Percentiles rank a stretch among this genome's conserved stretches.
phyloP scores from a whole-genome alignment of 2,888 invertebrate species.

The Icerya purchasi region DNA sequence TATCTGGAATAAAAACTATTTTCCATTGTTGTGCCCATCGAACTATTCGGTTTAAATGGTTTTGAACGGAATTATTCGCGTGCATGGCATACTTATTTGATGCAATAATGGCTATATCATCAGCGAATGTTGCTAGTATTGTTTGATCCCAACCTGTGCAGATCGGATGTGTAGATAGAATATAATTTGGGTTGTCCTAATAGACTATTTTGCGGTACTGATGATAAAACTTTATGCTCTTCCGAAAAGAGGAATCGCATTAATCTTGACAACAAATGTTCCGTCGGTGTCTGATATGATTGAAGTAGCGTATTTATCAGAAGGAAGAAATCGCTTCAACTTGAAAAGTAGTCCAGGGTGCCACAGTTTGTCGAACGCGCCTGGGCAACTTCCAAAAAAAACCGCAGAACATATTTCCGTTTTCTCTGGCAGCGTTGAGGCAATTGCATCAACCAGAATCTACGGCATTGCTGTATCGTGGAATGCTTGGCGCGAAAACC shows the following conservation, averaged over 20 bases:
- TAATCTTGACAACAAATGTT: neutral
- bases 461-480: neutral
- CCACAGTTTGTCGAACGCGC: neutral
- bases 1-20: neutral
- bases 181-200: neutral
- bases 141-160: neutral
- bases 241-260: neutral
- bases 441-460: neutral
- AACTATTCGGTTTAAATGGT: neutral
- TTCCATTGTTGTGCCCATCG: neutral
- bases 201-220: neutral
- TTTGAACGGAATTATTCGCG: neutral
- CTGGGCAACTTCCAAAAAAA: neutral
- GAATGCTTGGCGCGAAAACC: neutral
- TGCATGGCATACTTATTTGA: neutral
- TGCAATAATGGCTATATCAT: neutral
- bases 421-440: neutral
- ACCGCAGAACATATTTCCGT: neutral
- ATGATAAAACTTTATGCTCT: neutral
- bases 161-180: neutral
- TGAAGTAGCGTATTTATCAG: neutral
- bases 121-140: neutral
- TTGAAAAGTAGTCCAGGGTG: neutral
- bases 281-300: neutral
- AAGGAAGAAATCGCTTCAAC: neutral